A percentile compares a stretch with the other conserved stretches of the same genome.
Conservation (phyloP, 1,140 invertebrate genomes). For the Mizuhopecten yessoensis region DNA sequence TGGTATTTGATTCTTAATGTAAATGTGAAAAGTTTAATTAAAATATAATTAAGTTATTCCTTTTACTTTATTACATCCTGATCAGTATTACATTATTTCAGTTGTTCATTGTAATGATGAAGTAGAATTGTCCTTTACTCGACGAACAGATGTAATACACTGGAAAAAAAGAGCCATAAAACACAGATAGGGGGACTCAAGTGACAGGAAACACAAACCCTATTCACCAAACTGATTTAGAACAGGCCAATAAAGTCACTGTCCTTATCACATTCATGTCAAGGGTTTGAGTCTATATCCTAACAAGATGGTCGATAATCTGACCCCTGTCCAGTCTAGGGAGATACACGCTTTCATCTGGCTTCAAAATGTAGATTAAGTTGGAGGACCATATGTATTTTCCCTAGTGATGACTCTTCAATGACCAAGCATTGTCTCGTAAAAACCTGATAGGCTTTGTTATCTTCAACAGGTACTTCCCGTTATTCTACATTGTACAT, state of each 20-base stretch:
- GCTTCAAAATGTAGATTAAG: not conserved
- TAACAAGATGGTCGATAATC: not conserved
- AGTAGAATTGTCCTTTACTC: not conserved
- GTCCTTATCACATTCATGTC: not conserved
- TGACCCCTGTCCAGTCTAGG: not conserved
- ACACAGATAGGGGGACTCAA: slow-evolving; percentile 10
- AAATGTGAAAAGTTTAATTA: too few species aligned
- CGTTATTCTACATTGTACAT: not conserved
- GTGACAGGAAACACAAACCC: slow-evolving; percentile 30
- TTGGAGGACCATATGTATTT: not conserved
- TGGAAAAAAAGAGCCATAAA: not conserved
- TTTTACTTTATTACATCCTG: too few species aligned
- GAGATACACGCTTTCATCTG: not conserved
- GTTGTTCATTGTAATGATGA: not conserved
- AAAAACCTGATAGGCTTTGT: not conserved
- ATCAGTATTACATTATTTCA: not conserved
- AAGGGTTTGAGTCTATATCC: not conserved
- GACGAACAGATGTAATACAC: not conserved
- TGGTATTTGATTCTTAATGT: not conserved
- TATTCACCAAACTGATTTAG: not conserved
- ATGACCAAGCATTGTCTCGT: not conserved
- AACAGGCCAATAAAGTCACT: not conserved
- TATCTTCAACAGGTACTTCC: not conserved
- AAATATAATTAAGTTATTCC: too few species aligned
- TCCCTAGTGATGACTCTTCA: not conserved